Conservation (phyloP, 2,113 vertebrate species). For the Eonycteris spelaea region DNA sequence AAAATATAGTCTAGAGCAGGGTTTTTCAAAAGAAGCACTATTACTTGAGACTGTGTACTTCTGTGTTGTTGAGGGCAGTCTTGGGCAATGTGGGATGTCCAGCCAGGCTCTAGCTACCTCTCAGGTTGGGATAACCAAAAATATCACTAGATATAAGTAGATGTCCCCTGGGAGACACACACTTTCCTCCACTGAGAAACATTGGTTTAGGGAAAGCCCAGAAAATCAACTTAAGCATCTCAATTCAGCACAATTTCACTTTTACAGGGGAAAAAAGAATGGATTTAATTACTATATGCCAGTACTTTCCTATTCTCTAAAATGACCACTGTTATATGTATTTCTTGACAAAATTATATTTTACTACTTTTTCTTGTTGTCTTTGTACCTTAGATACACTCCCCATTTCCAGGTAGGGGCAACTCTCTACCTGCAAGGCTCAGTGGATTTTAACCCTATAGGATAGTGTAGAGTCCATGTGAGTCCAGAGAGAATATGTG, state of each 20-base stretch:
- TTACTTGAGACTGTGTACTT: not conserved
- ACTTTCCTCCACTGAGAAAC: not conserved
- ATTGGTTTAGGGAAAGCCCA: not conserved
- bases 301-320: not conserved
- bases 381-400: not conserved
- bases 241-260: not conserved
- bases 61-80: not conserved
- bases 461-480: not conserved
- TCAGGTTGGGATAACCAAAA: not conserved
- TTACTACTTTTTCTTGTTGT: not conserved
- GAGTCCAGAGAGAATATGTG: not conserved
- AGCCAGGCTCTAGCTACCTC: too few species aligned
- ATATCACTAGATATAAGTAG: not conserved
- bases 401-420: too few species aligned
- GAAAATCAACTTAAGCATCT: not conserved
- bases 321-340: not conserved
- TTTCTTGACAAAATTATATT: not conserved
- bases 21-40: not conserved
- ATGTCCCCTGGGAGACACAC: too few species aligned
- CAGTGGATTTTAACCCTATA: not conserved
- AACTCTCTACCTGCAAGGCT: not conserved
- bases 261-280: not conserved
- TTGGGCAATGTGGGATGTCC: rapidly evolving
- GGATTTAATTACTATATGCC: not conserved
- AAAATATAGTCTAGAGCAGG: not conserved